A percentile compares a stretch with the other conserved stretches of the same genome.
phyloP scores from a whole-genome alignment of 2,113 vertebrate species.

The Gorsachius goisagi region DNA sequence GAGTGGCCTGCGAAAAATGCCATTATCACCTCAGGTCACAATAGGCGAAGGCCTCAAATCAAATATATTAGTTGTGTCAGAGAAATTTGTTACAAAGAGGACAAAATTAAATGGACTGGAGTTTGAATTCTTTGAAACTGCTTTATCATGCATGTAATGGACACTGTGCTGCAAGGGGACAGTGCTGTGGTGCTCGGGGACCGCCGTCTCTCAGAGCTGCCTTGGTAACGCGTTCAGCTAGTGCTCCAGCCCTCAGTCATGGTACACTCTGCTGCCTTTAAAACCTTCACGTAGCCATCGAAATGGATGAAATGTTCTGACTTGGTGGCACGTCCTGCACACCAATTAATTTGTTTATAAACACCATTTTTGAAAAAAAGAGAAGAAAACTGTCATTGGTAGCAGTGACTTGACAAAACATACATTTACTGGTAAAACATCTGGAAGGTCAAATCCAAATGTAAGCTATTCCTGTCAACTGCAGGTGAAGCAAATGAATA shows the following conservation, averaged over 20 bases:
- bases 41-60: not conserved
- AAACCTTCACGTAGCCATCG: not conserved
- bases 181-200: rapidly evolving
- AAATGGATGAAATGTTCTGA: not conserved
- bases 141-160: rapidly evolving
- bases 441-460: not conserved
- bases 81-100: not conserved
- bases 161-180: not conserved
- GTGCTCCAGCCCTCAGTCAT: not conserved
- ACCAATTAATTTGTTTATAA: not conserved
- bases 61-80: not conserved
- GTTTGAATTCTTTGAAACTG: not conserved
- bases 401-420: not conserved
- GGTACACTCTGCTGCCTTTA: not conserved
- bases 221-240: too few species aligned
- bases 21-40: not conserved
- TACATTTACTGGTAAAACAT: not conserved
- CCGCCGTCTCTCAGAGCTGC: not conserved
- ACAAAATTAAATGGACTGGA: not conserved
- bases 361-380: not conserved
- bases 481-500: not conserved
- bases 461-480: not conserved
- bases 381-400: not conserved
- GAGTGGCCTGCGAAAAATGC: not conserved
- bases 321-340: not conserved